Evolutionary conservation across 2,888 invertebrate species (phyloP).

Genomic region (Andricus quercusramuli): DNA sequence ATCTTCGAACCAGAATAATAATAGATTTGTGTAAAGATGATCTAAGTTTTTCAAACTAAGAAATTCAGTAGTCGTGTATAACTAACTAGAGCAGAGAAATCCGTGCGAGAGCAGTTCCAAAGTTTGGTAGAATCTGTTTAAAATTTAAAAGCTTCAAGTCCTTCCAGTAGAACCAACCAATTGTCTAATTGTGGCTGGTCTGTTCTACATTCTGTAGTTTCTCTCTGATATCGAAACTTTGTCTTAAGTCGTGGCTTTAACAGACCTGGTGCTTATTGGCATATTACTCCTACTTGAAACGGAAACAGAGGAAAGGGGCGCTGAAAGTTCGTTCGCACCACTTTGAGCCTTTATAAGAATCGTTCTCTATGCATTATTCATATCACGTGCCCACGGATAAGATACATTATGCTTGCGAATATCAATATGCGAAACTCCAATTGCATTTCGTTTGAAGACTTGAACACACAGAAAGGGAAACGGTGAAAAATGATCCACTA

Average conservation of each 20-base stretch:
- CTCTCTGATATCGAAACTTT: not conserved
- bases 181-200: not conserved
- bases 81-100: not conserved
- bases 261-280: constrained; percentile 48
- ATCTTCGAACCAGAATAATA: no score
- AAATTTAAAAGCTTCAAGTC: not conserved
- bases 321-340: constrained; percentile 62
- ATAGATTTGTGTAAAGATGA: no score
- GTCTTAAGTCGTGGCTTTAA: not conserved
- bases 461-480: not conserved
- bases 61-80: not conserved
- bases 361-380: constrained; percentile 64
- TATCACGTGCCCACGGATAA: constrained; percentile 53
- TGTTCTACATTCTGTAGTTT: not conserved
- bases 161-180: not conserved
- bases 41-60: not conserved
- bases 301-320: constrained; percentile 46
- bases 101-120: not conserved
- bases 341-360: constrained; percentile 56
- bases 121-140: not conserved
- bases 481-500: constrained; percentile 14
- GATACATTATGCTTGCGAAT: constrained; percentile 62
- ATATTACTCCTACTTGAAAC: constrained; percentile 53
- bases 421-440: constrained; percentile 62
- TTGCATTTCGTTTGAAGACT: constrained; percentile 13